Evolutionary conservation across 2,888 invertebrate species (phyloP), one percentile per base, ranked within the genome.

Genomic region (Lepidochitona cinerea): DNA sequence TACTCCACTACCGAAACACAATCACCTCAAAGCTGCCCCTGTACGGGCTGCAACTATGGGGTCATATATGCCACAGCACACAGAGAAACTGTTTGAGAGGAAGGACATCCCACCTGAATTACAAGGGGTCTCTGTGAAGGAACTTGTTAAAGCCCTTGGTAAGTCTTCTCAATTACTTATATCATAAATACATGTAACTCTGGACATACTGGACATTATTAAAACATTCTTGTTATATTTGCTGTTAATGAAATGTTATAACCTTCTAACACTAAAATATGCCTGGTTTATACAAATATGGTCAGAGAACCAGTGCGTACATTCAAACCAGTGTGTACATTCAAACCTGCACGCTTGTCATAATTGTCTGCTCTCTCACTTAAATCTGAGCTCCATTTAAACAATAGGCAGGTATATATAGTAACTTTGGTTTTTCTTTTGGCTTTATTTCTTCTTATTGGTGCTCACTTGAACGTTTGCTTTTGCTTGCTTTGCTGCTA

Each of bases 81-180:
- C n/a, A n/a, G 53, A 33, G 68, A 71, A 29, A 65, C 64, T 49
- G 18, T 35, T 32, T 64, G 71, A 41, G 65, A 65, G 64, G 32
- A 23, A 64, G 9, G 82, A 84, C 12, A 77, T 87, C 1, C 86
- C 89, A 1, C 90, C 92, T 0, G 94, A 94, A 84, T 91, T 93
- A 73, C 92, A 92, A 26, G 93, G 93, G 0, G 93, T 94, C 0
- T 94, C 94, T 0, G 95, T 95, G 18, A 93, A 94, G 78, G 95
- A 95, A 79, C 90, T 95, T 70, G 94, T 95, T 3, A 94, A 94
- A 84, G 94, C 93, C 0, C 93, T 95, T 87, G 94, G 94, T 89
- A 75, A 81, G 87, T 70, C 35, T n/a, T 23, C 3, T 23, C 14
- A 12, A 12, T 68, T 37, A 23, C 35, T 12, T 18, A 41, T 65